phyloP scores from a whole-genome alignment of 2,888 invertebrate genomes.

The Chironomus riparius region DNA sequence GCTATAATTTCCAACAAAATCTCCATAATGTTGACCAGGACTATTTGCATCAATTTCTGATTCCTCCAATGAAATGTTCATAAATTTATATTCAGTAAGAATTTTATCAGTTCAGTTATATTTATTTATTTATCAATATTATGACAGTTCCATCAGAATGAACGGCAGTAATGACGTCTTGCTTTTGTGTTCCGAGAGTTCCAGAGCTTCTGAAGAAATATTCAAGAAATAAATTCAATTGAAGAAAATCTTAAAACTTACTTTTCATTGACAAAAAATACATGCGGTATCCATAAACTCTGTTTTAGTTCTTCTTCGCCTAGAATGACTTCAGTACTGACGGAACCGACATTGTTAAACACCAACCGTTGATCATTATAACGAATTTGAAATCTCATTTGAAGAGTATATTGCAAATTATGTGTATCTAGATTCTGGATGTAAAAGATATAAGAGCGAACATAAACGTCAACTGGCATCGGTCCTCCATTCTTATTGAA shows the following conservation, averaged over 20 bases:
- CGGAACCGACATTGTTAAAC: slow-evolving; percentile 58
- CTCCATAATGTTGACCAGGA: slow-evolving; percentile 58
- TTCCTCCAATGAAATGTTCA: slow-evolving; percentile 61
- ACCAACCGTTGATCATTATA: slow-evolving; percentile 65
- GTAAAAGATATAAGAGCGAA: slow-evolving; percentile 72
- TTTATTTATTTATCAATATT: slow-evolving; percentile 68
- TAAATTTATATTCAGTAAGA: slow-evolving; percentile 68
- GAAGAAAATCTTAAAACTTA: slow-evolving; percentile 32
- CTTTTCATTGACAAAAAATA: slow-evolving; percentile 71
- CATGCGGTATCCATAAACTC: slow-evolving; percentile 72
- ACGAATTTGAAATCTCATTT: slow-evolving; percentile 67
- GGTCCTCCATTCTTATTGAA: slow-evolving; percentile 42
- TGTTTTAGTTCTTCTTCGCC: slow-evolving; percentile 62
- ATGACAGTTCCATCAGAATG: slow-evolving; percentile 70
- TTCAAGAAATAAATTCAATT: too few relatives aligned
- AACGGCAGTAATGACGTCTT: slow-evolving; percentile 69
- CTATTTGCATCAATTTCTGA: slow-evolving; percentile 55
- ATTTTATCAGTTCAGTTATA: slow-evolving; percentile 66
- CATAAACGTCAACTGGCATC: slow-evolving; percentile 58
- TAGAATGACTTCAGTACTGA: slow-evolving; percentile 54
- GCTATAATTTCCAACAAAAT: slow-evolving; percentile 62
- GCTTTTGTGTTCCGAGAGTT: slow-evolving; percentile 68
- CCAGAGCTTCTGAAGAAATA: slow-evolving; percentile 46
- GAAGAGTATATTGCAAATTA: slow-evolving; percentile 47
- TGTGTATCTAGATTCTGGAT: slow-evolving; percentile 76